phyloP scores from a whole-genome alignment of 2,113 vertebrate species.

The Scytalopus superciliaris region DNA sequence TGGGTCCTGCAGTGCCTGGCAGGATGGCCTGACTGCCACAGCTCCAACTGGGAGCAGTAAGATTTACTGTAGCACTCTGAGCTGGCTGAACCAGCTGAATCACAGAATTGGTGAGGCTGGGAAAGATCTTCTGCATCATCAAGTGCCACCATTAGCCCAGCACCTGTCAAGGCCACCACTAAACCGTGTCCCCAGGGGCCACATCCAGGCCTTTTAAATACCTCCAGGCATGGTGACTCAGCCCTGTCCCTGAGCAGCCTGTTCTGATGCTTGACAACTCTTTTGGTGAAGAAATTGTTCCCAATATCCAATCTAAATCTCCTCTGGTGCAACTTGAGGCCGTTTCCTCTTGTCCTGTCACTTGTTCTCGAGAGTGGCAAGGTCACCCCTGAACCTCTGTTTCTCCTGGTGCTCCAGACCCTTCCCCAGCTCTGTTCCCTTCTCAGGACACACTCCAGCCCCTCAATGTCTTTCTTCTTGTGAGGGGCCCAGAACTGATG shows the following conservation, averaged over 20 bases:
- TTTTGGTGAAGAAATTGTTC: not conserved
- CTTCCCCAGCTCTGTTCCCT: not conserved
- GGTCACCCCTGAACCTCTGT: not conserved
- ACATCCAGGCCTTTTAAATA: not conserved
- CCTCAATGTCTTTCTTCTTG: not conserved
- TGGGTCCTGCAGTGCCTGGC: not conserved
- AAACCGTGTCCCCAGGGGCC: not conserved
- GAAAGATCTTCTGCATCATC: not conserved
- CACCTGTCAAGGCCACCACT: not conserved
- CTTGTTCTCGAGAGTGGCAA: not conserved
- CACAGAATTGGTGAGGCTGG: not conserved
- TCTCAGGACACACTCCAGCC: not conserved
- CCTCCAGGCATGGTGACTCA: not conserved
- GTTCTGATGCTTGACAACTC: not conserved
- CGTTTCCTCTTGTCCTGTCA: not conserved
- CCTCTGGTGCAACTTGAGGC: not conserved
- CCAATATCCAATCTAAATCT: not conserved
- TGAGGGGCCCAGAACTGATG: not conserved
- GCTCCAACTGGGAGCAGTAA: not conserved
- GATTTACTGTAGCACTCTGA: not conserved
- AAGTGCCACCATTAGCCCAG: fast-evolving
- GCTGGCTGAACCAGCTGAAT: not conserved
- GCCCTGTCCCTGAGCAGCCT: not conserved
- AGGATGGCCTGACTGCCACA: not conserved
- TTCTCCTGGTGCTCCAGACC: not conserved